Evolutionary conservation across 2,797 vertebrate genomes (phyloP).

Genomic region (Sorex maritimensis): DNA sequence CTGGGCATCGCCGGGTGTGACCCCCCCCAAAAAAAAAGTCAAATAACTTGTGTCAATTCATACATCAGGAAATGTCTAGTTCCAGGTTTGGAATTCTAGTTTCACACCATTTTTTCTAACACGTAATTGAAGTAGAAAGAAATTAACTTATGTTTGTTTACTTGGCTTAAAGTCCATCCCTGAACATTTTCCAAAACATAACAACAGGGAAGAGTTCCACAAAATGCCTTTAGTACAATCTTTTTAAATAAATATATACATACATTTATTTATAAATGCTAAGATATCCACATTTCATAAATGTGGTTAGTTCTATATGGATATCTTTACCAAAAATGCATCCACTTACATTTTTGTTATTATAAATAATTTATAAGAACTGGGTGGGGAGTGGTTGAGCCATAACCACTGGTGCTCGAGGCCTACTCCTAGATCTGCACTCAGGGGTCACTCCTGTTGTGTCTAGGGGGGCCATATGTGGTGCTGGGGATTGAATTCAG

Average conservation of each 20-base stretch:
- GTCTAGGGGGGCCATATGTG: no score
- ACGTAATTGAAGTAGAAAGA: background rate
- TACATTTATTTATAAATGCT: no score
- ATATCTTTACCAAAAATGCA: no score
- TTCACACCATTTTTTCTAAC: background rate
- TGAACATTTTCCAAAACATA: constrained; percentile 18
- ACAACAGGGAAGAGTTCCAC: background rate
- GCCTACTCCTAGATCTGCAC: no score
- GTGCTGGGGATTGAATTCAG: no score
- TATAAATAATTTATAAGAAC: no score
- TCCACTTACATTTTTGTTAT: no score
- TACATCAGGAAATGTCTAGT: background rate
- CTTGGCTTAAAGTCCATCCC: background rate
- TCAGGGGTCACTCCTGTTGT: no score
- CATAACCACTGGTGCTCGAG: no score
- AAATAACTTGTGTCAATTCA: background rate
- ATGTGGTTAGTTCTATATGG: background rate
- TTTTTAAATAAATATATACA: background rate
- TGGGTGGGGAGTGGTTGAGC: no score
- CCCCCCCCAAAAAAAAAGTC: background rate
- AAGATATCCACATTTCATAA: background rate
- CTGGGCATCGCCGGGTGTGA: no score
- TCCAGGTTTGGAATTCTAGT: background rate
- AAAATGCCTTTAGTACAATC: background rate
- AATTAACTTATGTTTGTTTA: constrained; percentile 14